Evolutionary conservation across 2,113 vertebrate genomes (phyloP).

Genomic region (Poicephalus meyeri): DNA sequence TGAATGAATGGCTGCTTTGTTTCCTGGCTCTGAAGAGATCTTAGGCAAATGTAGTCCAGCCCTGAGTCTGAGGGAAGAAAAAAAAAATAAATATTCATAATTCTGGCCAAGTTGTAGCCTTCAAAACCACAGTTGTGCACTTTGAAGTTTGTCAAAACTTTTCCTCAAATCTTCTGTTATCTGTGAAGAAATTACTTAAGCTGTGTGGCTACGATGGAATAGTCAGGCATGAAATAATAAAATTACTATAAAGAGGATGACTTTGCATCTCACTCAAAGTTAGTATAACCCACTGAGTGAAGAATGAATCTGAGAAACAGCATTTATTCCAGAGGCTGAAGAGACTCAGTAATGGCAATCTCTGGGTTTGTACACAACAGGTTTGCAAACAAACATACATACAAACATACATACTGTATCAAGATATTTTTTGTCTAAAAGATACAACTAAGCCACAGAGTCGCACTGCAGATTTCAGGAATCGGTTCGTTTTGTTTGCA

Average conservation of each 20-base stretch:
- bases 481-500: neutral
- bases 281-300: neutral
- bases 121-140: neutral
- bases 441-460: neutral
- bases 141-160: neutral
- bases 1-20: slow-evolving; percentile 39
- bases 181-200: neutral
- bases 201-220: neutral
- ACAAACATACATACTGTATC: neutral
- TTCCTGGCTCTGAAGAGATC: neutral
- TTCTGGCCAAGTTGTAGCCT: neutral
- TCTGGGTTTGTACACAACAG: neutral
- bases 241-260: neutral
- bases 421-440: neutral
- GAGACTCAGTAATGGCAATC: neutral
- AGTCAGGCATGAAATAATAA: neutral
- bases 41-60: neutral
- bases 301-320: neutral
- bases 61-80: neutral
- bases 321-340: neutral
- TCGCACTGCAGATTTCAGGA: neutral
- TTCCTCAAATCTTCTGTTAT: neutral
- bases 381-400: neutral
- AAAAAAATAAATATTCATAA: neutral
- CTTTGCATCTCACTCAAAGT: neutral